Percentiles rank a stretch among this genome's conserved stretches.
These are phyloP conservation scores for Macrobrachium rosenbergii DNA, from an alignment of 1,140 invertebrate species.

Conservation along the genomic window DNA sequence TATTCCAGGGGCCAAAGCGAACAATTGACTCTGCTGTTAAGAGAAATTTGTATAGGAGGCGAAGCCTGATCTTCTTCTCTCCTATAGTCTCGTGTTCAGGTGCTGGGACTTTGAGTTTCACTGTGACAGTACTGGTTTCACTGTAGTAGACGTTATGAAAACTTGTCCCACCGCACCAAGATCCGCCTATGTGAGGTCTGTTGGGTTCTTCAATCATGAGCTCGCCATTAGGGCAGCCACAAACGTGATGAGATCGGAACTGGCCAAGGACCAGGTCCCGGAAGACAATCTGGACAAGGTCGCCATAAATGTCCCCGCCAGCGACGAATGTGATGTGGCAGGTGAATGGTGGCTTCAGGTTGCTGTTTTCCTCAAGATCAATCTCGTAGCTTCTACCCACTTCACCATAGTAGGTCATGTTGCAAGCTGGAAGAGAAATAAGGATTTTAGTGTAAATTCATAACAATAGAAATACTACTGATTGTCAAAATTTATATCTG, in stretches of 20 bases:
- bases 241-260: constrained; percentile 63
- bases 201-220: constrained; percentile 82
- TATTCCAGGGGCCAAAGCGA: constrained; percentile 64
- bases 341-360: constrained; percentile 83
- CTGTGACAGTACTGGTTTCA: constrained; percentile 83
- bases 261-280: constrained; percentile 57
- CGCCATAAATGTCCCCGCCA: constrained; percentile 84
- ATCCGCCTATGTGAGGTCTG: constrained; percentile 79
- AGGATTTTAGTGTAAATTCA: not conserved
- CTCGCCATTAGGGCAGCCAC: constrained; percentile 70
- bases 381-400: constrained; percentile 84
- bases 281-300: constrained; percentile 82
- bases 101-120: constrained; percentile 77
- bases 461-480: not conserved
- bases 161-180: constrained; percentile 87
- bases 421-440: constrained; percentile 79
- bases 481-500: not conserved
- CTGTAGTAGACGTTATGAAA: constrained; percentile 89
- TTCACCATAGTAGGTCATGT: constrained; percentile 85
- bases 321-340: constrained; percentile 91
- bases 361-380: constrained; percentile 77
- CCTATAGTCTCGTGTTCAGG: constrained; percentile 41
- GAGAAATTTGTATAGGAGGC: constrained; percentile 63
- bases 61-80: constrained; percentile 59
- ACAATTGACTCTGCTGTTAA: constrained; percentile 64